Conservation (phyloP, 2,888 invertebrate species). For the Bugulina stolonifera region DNA sequence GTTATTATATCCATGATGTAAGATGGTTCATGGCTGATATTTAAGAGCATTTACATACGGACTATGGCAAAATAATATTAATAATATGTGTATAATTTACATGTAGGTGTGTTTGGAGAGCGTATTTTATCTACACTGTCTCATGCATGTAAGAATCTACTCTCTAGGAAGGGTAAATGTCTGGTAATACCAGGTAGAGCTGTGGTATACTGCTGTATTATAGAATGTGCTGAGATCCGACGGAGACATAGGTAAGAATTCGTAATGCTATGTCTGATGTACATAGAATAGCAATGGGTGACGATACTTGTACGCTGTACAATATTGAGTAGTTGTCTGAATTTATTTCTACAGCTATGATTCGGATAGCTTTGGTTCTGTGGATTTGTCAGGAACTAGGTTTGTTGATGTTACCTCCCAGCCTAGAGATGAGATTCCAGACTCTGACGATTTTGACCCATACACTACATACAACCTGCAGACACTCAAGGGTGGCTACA, state of each 20-base stretch:
- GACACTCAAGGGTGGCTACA: neutral
- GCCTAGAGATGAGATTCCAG: neutral
- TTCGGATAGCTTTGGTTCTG: neutral
- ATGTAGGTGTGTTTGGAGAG: slow-evolving; percentile 71
- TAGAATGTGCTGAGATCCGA: neutral
- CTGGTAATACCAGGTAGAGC: slow-evolving; percentile 18
- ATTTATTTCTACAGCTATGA: neutral
- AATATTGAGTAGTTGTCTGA: no score
- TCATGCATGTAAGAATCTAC: slow-evolving; percentile 65
- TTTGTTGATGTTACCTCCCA: slow-evolving; percentile 11
- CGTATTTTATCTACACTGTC: slow-evolving; percentile 61
- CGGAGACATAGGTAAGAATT: neutral
- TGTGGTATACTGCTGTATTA: slow-evolving; percentile 3
- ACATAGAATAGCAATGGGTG: no score
- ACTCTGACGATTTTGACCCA: neutral
- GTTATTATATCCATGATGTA: no score
- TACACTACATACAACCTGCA: slow-evolving; percentile 8
- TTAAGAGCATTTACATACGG: no score
- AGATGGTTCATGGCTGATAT: no score
- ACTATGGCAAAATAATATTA: no score
- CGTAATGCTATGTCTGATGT: no score
- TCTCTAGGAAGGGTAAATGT: slow-evolving; percentile 29
- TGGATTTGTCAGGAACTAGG: neutral
- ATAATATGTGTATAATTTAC: no score
- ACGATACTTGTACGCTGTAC: no score